Evolutionary conservation across 2,888 invertebrate genomes (phyloP), one percentile per base, ranked within the genome.

Genomic region (Rutpela maculata): DNA sequence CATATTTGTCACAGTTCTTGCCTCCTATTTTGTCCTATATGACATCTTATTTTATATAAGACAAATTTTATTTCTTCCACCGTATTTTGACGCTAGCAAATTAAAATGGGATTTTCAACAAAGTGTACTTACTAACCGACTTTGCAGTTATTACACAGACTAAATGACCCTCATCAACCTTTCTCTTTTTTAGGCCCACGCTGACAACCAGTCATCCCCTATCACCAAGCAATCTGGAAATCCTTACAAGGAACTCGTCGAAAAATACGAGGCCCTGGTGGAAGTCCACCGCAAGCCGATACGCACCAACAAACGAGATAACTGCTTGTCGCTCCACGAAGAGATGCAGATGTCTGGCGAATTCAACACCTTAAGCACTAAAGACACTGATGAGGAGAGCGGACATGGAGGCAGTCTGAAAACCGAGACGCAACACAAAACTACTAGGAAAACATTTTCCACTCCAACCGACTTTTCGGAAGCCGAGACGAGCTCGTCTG

Each of bases 381-480:
- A 93, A 87, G 93, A 93, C 85, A 93, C 93, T 3, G 93, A 93
- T 84, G 93, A 93, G 79, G 93, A 93, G 85, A 93, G 93, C 85
- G 93, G 93, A 4, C 92, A 93, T 85, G 93, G 92, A 0, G 92
- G 92, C 66, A 88, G 89, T 69, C 78, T 88, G 9, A 83, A 84
- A 63, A 80, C 85, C 5, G 85, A 86, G 73, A 91, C 91, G 76
- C 90, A 90, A 77, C 89, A 89, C 83, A 90, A 91, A 76, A 92
- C 92, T 86, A 76, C 80, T 18, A 89, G 92, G 71, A 93, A 92
- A 89, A 91, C 91, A 80, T 92, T 92, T 85, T 94, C 95, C 15
- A 95, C 96, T 0, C 95, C 96, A 0, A 93, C 94, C 0, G 96
- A 96, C 88, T 96, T 96, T 86, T 96, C 96, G 0, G 96, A 96